Evolutionary conservation across 2,797 vertebrate genomes (phyloP), one percentile per base, ranked within the genome.

Genomic region (Poeciliopsis paucimaculata): DNA sequence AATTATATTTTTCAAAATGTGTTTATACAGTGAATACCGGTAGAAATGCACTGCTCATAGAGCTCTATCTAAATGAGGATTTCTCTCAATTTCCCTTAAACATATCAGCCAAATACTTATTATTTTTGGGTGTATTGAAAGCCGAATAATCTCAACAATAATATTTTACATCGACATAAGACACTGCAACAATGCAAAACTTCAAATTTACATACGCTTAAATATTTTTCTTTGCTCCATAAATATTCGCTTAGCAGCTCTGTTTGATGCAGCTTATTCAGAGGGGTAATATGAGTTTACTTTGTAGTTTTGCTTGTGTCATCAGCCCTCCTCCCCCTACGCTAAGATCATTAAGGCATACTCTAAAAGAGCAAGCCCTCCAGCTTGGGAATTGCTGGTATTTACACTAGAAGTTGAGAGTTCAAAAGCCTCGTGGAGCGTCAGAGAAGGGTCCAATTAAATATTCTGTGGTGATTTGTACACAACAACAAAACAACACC

Each of bases 401-500:
- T 70, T 41, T 70, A 70, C 31, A 66, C 18, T 55, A 28, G 64
- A 55, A 55, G 26, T 28, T 55, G 49, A 16, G 41, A 46, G 41
- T 26, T 72, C 36, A 13, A 73, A 72, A 73, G 77, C 11, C 3
- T 11, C 1, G 41, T 34, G 72, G 15, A 47, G 26, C 64, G 55
- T 71, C 26, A 78, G 77, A 75, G 53, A 60, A 66, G 31, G 73
- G 64, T 77, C 75, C 53, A 70, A 60, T 68, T 62, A 51, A 77
- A 34, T 78, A 55, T 26, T 18, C 60, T 77, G 77, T 84, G 64
- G 81, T 70, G 68, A 74, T 1, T 18, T 51, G 43, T 72, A 18
- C 72, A 70, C 55, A 79, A 77, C 41, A 75, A 79, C 23, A 82
- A 72, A 79, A 71, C 72, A 68, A 68, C 28, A 13, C 51, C 68